Conservation (phyloP, 2,888 invertebrate species). For the Hetaerina titia region DNA sequence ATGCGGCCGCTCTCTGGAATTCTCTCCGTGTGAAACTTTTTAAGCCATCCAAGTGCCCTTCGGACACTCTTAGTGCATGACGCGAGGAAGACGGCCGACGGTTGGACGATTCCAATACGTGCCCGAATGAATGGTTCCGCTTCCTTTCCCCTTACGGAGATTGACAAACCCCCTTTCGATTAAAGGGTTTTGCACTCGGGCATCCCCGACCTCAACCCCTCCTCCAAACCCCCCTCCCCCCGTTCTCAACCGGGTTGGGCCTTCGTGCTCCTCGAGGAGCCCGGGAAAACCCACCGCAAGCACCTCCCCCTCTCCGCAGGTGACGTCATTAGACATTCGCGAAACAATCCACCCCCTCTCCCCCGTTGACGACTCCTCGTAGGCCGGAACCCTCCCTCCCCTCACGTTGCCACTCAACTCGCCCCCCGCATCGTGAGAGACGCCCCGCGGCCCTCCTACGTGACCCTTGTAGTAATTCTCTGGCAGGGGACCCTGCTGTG, state of each 20-base stretch:
- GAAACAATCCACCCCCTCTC: background rate
- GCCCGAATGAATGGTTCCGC: background rate
- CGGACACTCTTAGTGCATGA: background rate
- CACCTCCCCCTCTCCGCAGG: background rate
- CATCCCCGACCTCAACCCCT: background rate
- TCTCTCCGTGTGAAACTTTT: background rate
- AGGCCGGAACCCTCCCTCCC: background rate
- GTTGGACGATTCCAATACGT: background rate
- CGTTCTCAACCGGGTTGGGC: background rate
- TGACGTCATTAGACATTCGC: background rate
- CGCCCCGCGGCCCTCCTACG: background rate
- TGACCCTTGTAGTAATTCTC: background rate
- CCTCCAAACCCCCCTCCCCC: background rate
- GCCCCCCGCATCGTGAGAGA: background rate
- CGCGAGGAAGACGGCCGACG: background rate
- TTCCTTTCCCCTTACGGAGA: background rate
- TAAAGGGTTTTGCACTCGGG: conserved; percentile 9
- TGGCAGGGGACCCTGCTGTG: background rate
- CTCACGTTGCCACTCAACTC: background rate
- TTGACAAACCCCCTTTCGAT: background rate
- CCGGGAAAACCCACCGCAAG: conserved; percentile 13
- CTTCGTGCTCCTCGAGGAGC: background rate
- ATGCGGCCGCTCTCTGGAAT: background rate
- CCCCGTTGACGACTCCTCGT: background rate
- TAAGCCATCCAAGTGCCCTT: background rate